Base-by-base conservation (phyloP, 2,888 invertebrate genomes). In the Athalia circularis region DNA sequence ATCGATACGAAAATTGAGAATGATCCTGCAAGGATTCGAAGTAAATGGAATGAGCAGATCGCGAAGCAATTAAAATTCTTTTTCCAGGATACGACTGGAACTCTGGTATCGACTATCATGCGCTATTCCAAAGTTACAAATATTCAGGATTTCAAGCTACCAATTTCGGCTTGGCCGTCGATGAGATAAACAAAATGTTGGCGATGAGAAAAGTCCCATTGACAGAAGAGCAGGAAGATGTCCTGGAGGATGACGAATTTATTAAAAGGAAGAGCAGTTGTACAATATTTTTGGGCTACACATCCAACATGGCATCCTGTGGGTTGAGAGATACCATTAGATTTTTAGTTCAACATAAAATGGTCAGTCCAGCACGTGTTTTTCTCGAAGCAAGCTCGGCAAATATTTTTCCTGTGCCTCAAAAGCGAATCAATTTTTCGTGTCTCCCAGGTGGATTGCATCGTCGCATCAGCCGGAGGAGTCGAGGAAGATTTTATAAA, bases 401-500 rank as follows among this genome's bases (percentile, higher is more conserved):
- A 29, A 2, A 29, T 29, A 29, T 29, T 54, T n/a, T 54, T n/a
- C 5, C 54, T 54, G 7, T 4, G 1, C 7, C 5, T 54, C 0
- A 54, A 7, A n/a, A 54, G 29, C 29, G 29, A 29, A 29, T 29
- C 4, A 54, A 54, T 54, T n/a, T 54, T n/a, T 11, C n/a, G n/a
- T n/a, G 47, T 57, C 48, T 54, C 47, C 77, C 86, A 95, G 93
- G 94, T 99, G 52, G 99, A 99, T 90, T 98, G 98, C 87, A 93
- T 99, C 81, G 99, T 99, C 0, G 97, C 99, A 0, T 98, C 98
- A 9, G 99, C 99, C 0, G 99, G 99, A 0, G 99, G 99, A 0
- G 93, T 99, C 0, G 99, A 99, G 90, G 99, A 99, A 91, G 99
- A 99, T 91, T 94, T 99, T 65, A 99, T 99, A 64, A 99, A 99